These are phyloP conservation scores for Sceloporus undulatus DNA, from an alignment of 2,113 vertebrate genomes.

Conservation along the genomic window DNA sequence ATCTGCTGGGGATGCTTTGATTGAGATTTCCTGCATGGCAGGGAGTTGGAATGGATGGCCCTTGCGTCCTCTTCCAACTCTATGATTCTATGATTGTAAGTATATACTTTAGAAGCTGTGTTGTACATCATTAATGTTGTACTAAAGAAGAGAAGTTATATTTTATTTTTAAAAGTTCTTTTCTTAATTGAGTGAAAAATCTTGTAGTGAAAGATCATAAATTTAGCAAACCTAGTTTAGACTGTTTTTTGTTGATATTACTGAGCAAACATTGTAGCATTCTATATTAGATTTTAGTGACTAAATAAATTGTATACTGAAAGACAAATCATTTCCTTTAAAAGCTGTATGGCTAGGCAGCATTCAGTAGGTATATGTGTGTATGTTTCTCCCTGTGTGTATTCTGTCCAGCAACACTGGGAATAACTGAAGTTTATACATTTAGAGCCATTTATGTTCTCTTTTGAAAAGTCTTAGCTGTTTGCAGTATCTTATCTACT, in stretches of 20 bases:
- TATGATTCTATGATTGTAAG: too few relatives aligned
- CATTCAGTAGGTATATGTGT: neutral
- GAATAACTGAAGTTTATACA: slow-evolving; percentile 36
- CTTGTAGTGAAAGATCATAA: neutral
- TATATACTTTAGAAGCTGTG: neutral
- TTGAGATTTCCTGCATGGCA: too few relatives aligned
- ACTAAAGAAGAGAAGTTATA: neutral
- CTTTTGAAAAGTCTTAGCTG: slow-evolving; percentile 49
- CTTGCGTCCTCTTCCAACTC: too few relatives aligned
- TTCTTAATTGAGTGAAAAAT: neutral
- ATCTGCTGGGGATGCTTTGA: too few relatives aligned
- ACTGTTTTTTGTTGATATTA: neutral
- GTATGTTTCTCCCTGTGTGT: neutral
- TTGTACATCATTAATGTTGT: neutral
- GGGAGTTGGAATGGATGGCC: too few relatives aligned
- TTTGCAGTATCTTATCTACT: slow-evolving; percentile 41
- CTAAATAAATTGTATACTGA: neutral
- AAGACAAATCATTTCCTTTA: neutral
- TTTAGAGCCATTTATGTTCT: slow-evolving; percentile 46
- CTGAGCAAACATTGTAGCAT: neutral
- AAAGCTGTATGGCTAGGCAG: neutral
- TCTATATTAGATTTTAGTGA: neutral
- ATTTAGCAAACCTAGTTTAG: neutral
- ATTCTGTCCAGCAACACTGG: neutral
- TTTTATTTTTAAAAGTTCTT: neutral